Evolutionary conservation across 2,113 vertebrate species (phyloP), one percentile per base, ranked within the genome.

Genomic region (Drymodes brunneopygia): DNA sequence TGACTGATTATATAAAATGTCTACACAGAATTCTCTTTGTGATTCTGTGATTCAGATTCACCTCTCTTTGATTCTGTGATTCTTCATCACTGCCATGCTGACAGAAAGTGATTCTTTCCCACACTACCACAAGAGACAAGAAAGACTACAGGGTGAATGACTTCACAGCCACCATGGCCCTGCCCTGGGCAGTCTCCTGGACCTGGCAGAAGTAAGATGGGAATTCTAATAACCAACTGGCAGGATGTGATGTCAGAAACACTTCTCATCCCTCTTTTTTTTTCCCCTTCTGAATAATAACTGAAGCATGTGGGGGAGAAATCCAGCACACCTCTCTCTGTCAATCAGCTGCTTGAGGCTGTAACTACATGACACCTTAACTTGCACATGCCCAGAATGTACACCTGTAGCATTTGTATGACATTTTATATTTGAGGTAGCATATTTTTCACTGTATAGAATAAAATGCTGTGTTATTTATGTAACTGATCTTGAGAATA

Each of bases 141-240:
- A 66, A 61, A 50, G 28, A 47, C 45, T 66, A 7, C 69, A 28
- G 50, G 27, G 21, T 4, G 6, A 67, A 38, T 0, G 0, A 33
- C 24, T 85, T 92, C 67, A 71, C 35, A 58, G 47, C 14, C 33
- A 47, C 44, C 1, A 2, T 31, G 57, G 62, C 38, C 40, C 74
- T 40, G 48, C 48, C 61, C 73, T 38, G 53, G 48, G 24, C 66
- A 72, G 47, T 61, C 45, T 85, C 48, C 61, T 7, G 1, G 48
- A 71, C 64, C 42, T 10, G 2, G 31, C 25, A 60, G 48, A 25
- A 74, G 44, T 6, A 51, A 57, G 31, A 61, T 28, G 28, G n/a
- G 53, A 84, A 22, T 21, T 86, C 38, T 77, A 67, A 38, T 67
- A 72, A 40, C 20, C 14, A 80, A 33, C 7, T 42, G 54, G 48